These are phyloP conservation scores for Neria commutata DNA, from an alignment of 2,888 invertebrate genomes.

Conservation along the genomic window DNA sequence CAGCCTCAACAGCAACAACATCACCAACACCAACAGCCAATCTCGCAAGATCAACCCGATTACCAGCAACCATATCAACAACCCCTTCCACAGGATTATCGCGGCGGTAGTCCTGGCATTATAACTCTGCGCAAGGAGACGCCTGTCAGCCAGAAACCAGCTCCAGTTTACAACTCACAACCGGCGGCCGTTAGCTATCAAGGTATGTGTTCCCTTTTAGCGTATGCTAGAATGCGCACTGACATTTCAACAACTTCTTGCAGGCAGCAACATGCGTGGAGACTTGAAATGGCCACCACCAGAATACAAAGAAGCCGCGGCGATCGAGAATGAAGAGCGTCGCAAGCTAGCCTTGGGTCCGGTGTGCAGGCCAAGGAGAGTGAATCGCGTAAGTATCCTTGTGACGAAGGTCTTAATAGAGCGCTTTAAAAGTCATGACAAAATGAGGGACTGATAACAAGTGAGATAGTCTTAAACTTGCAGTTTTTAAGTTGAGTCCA, in stretches of 20 bases:
- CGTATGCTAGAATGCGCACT: neutral
- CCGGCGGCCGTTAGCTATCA: constrained; percentile 76
- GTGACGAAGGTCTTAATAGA: too few relatives aligned
- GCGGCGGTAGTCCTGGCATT: constrained; percentile 64
- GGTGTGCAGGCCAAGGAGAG: constrained; percentile 74
- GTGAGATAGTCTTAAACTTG: too few relatives aligned
- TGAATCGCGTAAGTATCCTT: constrained; percentile 60
- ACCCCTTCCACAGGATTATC: constrained; percentile 45
- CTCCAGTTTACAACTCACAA: constrained; percentile 78
- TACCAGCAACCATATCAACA: constrained; percentile 38
- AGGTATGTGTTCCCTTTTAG: constrained; percentile 62
- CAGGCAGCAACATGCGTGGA: constrained; percentile 83
- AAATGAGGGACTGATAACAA: too few relatives aligned
- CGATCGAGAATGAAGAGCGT: constrained; percentile 75
- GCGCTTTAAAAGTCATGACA: too few relatives aligned
- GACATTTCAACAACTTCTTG: constrained; percentile 52
- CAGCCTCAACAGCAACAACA: constrained; percentile 50
- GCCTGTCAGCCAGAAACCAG: constrained; percentile 77
- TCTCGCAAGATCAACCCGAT: constrained; percentile 52
- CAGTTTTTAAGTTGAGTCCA: too few relatives aligned
- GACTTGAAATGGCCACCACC: constrained; percentile 89
- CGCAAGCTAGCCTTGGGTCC: constrained; percentile 76
- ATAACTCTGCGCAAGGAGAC: constrained; percentile 70
- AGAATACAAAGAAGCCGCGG: constrained; percentile 74
- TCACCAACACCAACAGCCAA: constrained; percentile 39